Conservation (phyloP, 2,888 invertebrate genomes). For the Cantharis flavilabris region DNA sequence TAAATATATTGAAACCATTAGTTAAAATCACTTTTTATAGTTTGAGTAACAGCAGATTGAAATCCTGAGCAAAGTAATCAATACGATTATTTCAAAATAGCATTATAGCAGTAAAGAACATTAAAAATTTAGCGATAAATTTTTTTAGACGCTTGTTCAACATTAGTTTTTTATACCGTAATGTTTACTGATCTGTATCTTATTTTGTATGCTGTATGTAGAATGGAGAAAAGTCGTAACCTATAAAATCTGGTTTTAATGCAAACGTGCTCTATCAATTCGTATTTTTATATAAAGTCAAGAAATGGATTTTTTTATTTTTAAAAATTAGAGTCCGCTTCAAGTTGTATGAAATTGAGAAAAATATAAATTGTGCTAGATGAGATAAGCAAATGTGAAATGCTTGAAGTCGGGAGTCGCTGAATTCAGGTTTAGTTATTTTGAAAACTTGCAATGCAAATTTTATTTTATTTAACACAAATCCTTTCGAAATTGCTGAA, state of each 20-base stretch:
- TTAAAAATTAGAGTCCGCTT: not conserved
- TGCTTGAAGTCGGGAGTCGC: not conserved
- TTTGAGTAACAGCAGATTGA: too few species aligned
- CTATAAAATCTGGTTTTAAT: not conserved
- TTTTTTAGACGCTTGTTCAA: not conserved
- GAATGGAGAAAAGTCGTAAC: not conserved
- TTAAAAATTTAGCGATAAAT: not conserved
- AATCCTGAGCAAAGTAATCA: too few species aligned
- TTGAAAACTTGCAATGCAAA: not conserved
- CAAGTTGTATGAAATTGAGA: not conserved
- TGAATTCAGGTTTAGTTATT: not conserved
- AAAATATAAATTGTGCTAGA: not conserved
- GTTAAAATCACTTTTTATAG: too few species aligned
- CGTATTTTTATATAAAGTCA: not conserved
- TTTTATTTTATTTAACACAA: not conserved
- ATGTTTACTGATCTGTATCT: not conserved
- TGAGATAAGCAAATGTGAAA: not conserved
- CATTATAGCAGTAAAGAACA: too few species aligned
- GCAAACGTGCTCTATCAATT: not conserved
- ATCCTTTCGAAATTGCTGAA: not conserved
- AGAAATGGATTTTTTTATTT: not conserved
- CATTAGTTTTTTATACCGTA: not conserved
- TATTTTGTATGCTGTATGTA: not conserved
- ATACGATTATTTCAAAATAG: too few species aligned
- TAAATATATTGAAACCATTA: too few species aligned